Base-by-base conservation (phyloP, 92 coral and sea anemone species). In the Heliopora coerulea region DNA sequence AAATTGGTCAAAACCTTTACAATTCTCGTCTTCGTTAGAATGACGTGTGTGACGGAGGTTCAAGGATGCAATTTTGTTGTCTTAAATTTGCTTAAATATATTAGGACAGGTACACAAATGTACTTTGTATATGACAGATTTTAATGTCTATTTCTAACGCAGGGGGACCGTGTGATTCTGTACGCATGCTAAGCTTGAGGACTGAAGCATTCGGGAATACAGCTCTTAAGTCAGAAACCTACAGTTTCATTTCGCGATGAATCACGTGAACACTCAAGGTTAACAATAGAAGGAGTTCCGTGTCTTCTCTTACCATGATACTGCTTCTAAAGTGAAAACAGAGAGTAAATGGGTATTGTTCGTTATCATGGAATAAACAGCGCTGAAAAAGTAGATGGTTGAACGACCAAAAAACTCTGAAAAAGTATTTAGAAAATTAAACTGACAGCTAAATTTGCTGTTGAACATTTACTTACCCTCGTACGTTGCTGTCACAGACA, bases 401-500 rank as follows among this genome's bases (percentile, higher is more conserved):
- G 52, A 6, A 58, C 52, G 0, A n/a, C n/a, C n/a, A n/a, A 48
- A 63, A 40, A 63, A 29, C 0, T 9, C 10, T 35, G 17, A 30
- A 31, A 20, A 29, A n/a, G n/a, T 61, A 40, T 42, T 5, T 13
- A 61, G 20, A 61, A 61, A 61, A 31, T 33, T 63, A 0, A n/a
- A 35, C 14, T 61, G 11, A 37, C 42, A 37, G 11, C 32, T 30
- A 27, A 17, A 25, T 5, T 13, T 40, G 27, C 2, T 26, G 23
- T 27, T 18, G 26, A 67, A 42, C 13, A 12, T 28, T 11, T 20
- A 54, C 77, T 70, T 19, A 54, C 77, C 32, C 35, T 70, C 77
- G n/a, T 70, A 70, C 17, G 63, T 70, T 31, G 63, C 20, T 0
- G 40, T 70, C 29, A 70, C 56, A 52, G 77, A 31, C 77, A 70